phyloP scores from a whole-genome alignment of 2,113 vertebrate genomes.

The Tychaedon coryphoeus region DNA sequence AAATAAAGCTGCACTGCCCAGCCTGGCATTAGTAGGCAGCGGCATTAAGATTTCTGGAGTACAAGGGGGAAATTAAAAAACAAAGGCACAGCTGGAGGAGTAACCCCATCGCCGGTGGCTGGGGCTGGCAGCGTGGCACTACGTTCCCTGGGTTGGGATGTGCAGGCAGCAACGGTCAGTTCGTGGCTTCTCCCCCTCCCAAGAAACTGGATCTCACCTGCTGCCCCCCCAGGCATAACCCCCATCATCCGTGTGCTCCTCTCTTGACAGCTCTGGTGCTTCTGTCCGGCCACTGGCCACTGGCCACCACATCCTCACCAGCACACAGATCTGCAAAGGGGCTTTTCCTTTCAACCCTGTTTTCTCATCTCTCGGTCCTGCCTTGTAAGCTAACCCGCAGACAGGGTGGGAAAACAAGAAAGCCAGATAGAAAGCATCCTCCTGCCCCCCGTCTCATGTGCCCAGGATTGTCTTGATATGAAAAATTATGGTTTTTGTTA shows the following conservation, averaged over 20 bases:
- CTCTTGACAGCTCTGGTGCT: fast-evolving
- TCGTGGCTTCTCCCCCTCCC: background rate
- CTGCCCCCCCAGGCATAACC: background rate
- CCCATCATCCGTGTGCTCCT: fast-evolving
- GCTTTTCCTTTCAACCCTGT: background rate
- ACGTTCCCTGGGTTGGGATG: background rate
- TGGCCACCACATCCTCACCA: background rate
- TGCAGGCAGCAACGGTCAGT: fast-evolving
- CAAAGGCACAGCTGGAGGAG: slow-evolving; percentile 42
- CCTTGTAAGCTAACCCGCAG: background rate
- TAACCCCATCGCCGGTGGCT: background rate
- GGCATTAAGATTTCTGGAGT: slow-evolving; percentile 43
- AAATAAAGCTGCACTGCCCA: slow-evolving; percentile 64
- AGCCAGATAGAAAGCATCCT: background rate
- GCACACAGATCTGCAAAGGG: background rate
- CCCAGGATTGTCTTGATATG: slow-evolving; percentile 44
- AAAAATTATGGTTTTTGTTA: slow-evolving; percentile 69
- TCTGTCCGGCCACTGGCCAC: background rate
- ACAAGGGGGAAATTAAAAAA: slow-evolving; percentile 25
- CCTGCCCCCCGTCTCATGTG: background rate
- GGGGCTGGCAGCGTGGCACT: background rate
- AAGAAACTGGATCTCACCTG: background rate
- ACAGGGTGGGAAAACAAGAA: background rate
- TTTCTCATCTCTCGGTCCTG: background rate
- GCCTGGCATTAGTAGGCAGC: slow-evolving; percentile 47